A percentile compares a stretch with the other conserved stretches of the same genome.
phyloP scores from a whole-genome alignment of 2,113 vertebrate species.

The Nyctereutes procyonoides region DNA sequence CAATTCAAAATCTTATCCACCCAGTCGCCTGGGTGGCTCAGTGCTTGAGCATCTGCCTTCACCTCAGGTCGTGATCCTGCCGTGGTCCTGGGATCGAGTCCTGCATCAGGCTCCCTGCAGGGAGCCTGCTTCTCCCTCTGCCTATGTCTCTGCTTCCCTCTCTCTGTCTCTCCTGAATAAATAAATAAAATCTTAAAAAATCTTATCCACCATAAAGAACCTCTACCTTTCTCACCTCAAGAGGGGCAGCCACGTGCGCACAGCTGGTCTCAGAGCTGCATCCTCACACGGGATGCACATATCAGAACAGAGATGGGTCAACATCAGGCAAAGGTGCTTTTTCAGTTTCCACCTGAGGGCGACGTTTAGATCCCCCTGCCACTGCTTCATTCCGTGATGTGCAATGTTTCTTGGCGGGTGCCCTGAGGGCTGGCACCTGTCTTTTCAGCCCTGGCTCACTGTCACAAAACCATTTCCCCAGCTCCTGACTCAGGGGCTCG shows the following conservation, averaged over 20 bases:
- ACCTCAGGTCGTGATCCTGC: too few relatives aligned
- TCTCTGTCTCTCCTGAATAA: too few relatives aligned
- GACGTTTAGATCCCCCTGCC: fast-evolving
- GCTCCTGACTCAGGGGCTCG: neutral
- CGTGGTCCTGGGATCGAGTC: too few relatives aligned
- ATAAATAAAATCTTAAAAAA: neutral
- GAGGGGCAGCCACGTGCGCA: fast-evolving
- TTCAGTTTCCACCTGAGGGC: neutral
- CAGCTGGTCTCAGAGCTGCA: neutral
- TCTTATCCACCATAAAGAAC: fast-evolving
- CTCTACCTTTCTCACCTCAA: neutral
- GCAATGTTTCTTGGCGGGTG: fast-evolving
- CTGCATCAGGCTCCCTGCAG: too few relatives aligned
- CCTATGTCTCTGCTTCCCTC: too few relatives aligned
- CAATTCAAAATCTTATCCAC: neutral
- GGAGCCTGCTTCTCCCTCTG: too few relatives aligned
- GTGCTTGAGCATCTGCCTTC: too few relatives aligned
- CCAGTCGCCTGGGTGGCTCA: too few relatives aligned
- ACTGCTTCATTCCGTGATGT: fast-evolving
- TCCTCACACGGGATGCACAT: fast-evolving
- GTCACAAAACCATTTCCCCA: neutral
- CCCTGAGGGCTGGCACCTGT: neutral
- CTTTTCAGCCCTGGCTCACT: neutral
- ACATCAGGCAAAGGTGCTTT: neutral
- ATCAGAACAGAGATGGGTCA: neutral